Percentiles rank a stretch among this genome's conserved stretches.
phyloP scores from a whole-genome alignment of 2,113 vertebrate genomes.

The Geothlypis trichas region DNA sequence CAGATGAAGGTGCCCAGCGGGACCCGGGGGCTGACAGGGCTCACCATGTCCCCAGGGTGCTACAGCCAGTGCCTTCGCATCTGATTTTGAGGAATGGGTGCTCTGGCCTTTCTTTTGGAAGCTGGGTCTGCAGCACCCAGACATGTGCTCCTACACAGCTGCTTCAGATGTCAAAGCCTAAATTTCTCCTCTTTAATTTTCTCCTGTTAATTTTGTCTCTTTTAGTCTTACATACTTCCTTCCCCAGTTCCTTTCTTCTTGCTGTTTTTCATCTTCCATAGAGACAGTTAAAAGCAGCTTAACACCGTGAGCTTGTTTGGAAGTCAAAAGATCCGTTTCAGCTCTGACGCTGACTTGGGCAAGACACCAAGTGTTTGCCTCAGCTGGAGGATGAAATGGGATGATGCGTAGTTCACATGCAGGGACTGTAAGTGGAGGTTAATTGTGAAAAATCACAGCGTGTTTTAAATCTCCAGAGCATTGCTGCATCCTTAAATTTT shows the following conservation, averaged over 20 bases:
- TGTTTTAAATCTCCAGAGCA: background rate
- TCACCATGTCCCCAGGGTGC: rapidly evolving
- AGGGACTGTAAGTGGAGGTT: background rate
- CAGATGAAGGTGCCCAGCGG: rapidly evolving
- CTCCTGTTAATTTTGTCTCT: slow-evolving; percentile 47
- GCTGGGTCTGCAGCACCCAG: background rate
- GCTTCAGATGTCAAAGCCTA: background rate
- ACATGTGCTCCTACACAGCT: background rate
- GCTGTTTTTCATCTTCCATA: slow-evolving; percentile 28
- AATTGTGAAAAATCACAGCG: background rate
- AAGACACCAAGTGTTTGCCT: slow-evolving; percentile 51
- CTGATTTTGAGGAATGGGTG: rapidly evolving
- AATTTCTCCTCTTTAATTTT: slow-evolving; percentile 46
- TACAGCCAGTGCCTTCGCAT: rapidly evolving
- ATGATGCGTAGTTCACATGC: background rate
- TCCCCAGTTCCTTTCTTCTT: slow-evolving; percentile 7
- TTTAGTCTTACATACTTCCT: background rate
- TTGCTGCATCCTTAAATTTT: background rate
- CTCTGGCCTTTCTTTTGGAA: background rate
- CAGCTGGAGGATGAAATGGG: slow-evolving; percentile 22
- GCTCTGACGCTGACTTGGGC: slow-evolving; percentile 44
- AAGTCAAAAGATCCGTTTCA: slow-evolving; percentile 18
- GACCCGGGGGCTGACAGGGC: background rate
- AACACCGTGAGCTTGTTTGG: slow-evolving; percentile 44
- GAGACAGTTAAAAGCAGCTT: slow-evolving; percentile 49